Base-by-base conservation (phyloP, 2,797 vertebrate species). In the Acipenser ruthenus region DNA sequence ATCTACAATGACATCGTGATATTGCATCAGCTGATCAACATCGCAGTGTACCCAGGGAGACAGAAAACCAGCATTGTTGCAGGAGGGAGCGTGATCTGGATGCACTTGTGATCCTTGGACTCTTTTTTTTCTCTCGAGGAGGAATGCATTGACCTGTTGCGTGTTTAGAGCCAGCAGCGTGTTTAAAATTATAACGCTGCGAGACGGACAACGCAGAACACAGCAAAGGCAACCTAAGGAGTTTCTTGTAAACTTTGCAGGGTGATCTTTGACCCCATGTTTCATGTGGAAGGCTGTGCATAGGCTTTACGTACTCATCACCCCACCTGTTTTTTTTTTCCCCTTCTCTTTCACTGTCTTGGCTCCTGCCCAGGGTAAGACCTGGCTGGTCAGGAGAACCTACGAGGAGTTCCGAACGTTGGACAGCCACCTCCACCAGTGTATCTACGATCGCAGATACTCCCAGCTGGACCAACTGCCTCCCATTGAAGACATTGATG, bases 371-470 rank as follows among this genome's bases (percentile, higher is more conserved):
- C 55, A 92, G 91, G 87, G 87, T 59, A 90, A 88, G 67, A 84
- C 73, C 11, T 92, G 91, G 91, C 86, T 87, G 50, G 90, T 92
- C 4, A 83, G 89, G 8, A 85, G 91, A 12, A 89, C 85, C 50
- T 92, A 91, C 0, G 89, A 92, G 70, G 91, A 92, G 73, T 91
- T 92, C 71, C 80, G 86, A 4, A 87, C 84, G 0, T 69, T 92
- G 84, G 91, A 92, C n/a, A 78, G 85, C n/a, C 89, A 92, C 68
- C 82, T 92, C 23, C 91, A 92, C 71, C 84, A 88, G 10, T 92
- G 90, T 70, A 91, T 92, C 74, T 92, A 90, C 68, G 91, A 92
- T 76, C 78, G 90, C 9, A 84, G 89, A 11, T 92, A 90, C 79
- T 91, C 89, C 3, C 88, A 87, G 74, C 85, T 92, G 13, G 77